Percentiles rank a stretch among this genome's conserved stretches.
Conservation (phyloP, 2,888 invertebrate species). For the Seira musarum region DNA sequence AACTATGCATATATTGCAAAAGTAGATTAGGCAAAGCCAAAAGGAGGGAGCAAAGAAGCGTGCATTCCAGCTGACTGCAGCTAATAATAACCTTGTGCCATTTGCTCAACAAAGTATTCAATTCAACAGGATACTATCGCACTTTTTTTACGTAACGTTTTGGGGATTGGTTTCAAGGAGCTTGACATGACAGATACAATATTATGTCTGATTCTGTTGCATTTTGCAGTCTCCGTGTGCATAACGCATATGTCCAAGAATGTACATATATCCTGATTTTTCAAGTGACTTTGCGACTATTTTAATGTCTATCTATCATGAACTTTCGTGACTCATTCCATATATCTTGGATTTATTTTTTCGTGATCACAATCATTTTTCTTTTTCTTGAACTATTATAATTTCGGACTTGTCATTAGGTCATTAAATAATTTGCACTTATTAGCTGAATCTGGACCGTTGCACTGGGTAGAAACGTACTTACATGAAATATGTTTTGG, state of each 20-base stretch:
- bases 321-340: conserved; percentile 9
- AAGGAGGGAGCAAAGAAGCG: conserved; percentile 39
- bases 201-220: conserved; percentile 11
- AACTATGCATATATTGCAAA: neutral
- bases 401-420: neutral
- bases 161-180: conserved; percentile 61
- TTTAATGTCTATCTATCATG: conserved; percentile 2
- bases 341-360: neutral
- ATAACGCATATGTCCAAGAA: neutral
- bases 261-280: neutral
- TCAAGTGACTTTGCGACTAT: conserved; percentile 16
- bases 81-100: conserved; percentile 63
- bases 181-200: conserved; percentile 54
- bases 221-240: neutral
- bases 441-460: neutral
- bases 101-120: conserved; percentile 62
- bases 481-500: no score
- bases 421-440: neutral
- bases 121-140: conserved; percentile 47
- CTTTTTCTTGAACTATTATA: neutral
- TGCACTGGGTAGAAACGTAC: no score
- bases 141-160: conserved; percentile 54
- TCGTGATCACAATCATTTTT: no score
- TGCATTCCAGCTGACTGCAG: conserved; percentile 63
- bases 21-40: neutral